These are phyloP conservation scores for Tangara arthus DNA, from an alignment of 2,797 vertebrate species.

Conservation along the genomic window DNA sequence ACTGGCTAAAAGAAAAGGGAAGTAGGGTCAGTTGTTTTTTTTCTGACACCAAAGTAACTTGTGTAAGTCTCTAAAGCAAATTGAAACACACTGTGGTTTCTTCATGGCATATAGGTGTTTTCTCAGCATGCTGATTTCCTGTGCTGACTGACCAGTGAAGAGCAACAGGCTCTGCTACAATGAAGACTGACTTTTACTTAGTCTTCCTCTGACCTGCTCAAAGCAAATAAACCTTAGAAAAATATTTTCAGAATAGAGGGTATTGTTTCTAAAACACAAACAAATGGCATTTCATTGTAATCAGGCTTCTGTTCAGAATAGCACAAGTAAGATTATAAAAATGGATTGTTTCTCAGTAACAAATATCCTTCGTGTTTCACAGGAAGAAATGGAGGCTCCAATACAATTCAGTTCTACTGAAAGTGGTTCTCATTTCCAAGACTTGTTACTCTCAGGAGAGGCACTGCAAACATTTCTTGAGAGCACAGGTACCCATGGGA, in stretches of 20 bases:
- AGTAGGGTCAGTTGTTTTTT: background rate
- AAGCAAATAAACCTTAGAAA: background rate
- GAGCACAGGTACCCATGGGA: background rate
- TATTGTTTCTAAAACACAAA: background rate
- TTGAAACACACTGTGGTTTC: conserved; percentile 60
- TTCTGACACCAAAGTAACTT: background rate
- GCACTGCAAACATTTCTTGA: background rate
- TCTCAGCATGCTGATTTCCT: conserved; percentile 78
- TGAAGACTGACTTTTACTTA: background rate
- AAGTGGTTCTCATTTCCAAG: background rate
- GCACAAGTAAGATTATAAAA: background rate
- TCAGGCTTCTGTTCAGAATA: background rate
- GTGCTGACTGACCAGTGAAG: conserved; percentile 75
- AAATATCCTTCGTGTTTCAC: background rate
- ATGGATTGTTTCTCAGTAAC: background rate
- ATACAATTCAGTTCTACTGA: background rate
- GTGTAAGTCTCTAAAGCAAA: background rate
- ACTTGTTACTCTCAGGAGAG: background rate
- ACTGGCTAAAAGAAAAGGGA: background rate
- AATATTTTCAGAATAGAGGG: background rate
- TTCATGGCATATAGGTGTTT: conserved; percentile 72
- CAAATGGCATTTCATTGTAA: background rate
- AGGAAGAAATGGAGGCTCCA: background rate
- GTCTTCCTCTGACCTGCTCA: background rate
- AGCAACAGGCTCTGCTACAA: background rate